phyloP scores from a whole-genome alignment of 2,113 vertebrate genomes.

The Gallinago media region DNA sequence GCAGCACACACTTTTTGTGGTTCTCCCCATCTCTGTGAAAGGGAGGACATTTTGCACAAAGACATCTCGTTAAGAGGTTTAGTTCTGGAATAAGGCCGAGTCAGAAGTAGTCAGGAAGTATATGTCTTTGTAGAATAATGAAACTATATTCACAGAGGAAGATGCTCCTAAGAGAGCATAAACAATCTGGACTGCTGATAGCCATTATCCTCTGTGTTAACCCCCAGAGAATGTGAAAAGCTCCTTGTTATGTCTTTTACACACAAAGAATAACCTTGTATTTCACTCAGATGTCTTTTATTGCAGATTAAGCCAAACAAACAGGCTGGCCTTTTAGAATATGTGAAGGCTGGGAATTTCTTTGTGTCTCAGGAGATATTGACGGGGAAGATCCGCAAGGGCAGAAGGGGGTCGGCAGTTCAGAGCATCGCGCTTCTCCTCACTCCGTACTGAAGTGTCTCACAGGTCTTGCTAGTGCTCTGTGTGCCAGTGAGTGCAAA shows the following conservation, averaged over 20 bases:
- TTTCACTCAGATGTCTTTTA: not conserved
- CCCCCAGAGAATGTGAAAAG: not conserved
- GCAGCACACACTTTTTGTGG: not conserved
- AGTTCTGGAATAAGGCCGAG: not conserved
- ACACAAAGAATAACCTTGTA: not conserved
- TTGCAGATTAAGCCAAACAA: not conserved
- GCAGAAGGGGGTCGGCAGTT: not conserved
- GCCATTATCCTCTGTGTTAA: not conserved
- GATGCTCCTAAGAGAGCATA: not conserved
- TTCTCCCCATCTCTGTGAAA: not conserved
- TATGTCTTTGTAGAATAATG: not conserved
- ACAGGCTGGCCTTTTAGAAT: not conserved
- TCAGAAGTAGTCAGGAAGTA: not conserved
- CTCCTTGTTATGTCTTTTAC: not conserved
- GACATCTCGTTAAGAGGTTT: not conserved
- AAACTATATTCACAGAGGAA: not conserved
- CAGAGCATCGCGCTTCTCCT: fast-evolving
- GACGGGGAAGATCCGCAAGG: not conserved
- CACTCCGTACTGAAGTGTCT: not conserved
- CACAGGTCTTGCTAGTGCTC: not conserved
- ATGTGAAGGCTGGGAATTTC: not conserved
- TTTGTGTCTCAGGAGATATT: not conserved
- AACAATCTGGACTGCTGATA: not conserved
- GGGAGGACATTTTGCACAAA: not conserved
- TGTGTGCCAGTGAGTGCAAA: not conserved